phyloP scores from a whole-genome alignment of 2,888 invertebrate genomes.

The Phytoseiulus persimilis region DNA sequence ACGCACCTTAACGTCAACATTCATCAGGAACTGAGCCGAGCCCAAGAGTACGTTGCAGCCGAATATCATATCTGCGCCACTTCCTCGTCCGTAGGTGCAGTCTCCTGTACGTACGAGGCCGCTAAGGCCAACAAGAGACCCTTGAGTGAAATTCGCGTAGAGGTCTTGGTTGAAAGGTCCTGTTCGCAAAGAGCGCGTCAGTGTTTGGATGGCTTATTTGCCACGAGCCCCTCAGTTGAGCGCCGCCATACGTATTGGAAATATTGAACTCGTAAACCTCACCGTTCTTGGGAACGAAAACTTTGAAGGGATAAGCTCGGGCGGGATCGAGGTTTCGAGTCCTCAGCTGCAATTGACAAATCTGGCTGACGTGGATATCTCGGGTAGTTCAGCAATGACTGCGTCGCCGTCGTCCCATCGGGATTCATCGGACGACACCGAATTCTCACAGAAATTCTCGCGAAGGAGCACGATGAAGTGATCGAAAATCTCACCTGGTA shows the following conservation, averaged over 20 bases:
- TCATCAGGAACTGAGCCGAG: not conserved
- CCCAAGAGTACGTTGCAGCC: conserved; percentile 14
- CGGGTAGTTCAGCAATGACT: no score
- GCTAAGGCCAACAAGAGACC: not conserved
- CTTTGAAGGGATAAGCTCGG: not conserved
- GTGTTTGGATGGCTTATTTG: no score
- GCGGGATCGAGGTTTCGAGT: not conserved
- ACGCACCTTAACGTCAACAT: not conserved
- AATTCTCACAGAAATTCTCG: no score
- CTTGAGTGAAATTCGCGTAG: conserved; percentile 8
- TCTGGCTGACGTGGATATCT: not conserved
- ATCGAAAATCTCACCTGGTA: not conserved
- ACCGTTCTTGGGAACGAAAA: not conserved
- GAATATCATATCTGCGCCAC: not conserved
- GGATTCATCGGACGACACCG: no score
- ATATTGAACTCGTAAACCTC: no score
- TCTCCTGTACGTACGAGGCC: not conserved
- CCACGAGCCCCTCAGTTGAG: no score
- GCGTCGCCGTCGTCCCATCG: no score
- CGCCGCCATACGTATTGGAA: no score
- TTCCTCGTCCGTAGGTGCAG: not conserved
- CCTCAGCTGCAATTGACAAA: not conserved
- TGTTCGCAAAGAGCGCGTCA: not conserved
- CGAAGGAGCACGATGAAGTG: no score
- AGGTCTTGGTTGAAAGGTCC: not conserved